Base-by-base conservation (phyloP, 2,888 invertebrate species). In the Cheilosia urbana region DNA sequence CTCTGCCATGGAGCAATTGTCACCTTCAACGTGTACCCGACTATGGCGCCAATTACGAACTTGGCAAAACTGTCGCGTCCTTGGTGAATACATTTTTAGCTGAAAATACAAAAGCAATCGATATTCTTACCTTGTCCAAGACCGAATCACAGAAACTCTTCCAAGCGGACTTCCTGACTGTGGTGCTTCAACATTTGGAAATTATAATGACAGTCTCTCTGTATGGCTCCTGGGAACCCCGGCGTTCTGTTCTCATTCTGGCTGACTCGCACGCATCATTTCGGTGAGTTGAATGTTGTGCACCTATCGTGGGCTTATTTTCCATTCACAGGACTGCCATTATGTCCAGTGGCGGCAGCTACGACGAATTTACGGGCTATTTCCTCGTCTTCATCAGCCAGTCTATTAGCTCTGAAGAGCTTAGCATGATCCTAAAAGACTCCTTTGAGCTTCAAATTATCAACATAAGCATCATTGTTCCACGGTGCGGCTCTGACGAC, bases 241-340 rank as follows among this genome's bases (percentile, higher is more conserved):
- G 27, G 27, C 45, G 42, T 3, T 63, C 47, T 1, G 27, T 63
- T 15, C 17, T 63, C 13, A 63, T 63, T 19, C 17, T 63, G 4
- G 63, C 63, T 13, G 47, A 63, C n/a, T 30, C 63, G 0, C 19
- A 30, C 2, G 17, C 1, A 13, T 63, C 63, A 13, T 63, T 63
- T 47, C 17, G 30, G 63, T 63, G 13, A 63, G 63, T 63, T 2
- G 3, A 5, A 30, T 7, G n/a, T 1, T 9, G 15, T 21, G 30
- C n/a, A 55, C 13, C 6, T 55, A 4, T 55, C 15, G 7, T 55
- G 13, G 37, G 13, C 1, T 30, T n/a, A 30, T 2, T 60, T 40
- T 4, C 4, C n/a, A 17, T 27, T 47, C 30, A 11, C 19, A 63
- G 63, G 7, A 6, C 3, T 47, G 30, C 42, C 2, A 21, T 60